Evolutionary conservation across 2,113 vertebrate genomes (phyloP), one percentile per base, ranked within the genome.

Genomic region (Amphilophus citrinellus): DNA sequence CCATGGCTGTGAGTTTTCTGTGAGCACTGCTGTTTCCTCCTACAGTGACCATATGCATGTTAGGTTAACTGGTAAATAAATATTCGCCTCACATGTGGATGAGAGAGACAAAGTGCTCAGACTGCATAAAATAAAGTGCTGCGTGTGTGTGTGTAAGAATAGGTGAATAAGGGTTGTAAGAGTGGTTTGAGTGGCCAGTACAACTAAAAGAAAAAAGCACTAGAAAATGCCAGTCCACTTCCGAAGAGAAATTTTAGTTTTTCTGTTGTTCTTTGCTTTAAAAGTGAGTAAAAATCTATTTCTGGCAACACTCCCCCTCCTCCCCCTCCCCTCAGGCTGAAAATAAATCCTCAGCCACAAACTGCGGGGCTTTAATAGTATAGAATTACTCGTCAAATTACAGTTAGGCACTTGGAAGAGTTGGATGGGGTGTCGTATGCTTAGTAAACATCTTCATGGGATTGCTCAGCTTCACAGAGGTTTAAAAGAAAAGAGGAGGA

Each of bases 391-490:
- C 14, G 77, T 80, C 60, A 80, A 84, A 83, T 77, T 68, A 60
- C 50, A 86, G 79, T 9, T 56, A 20, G 22, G 39, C 8, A 10
- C 50, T 81, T 53, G 75, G 24, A 87, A 22, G 32, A 76, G 57
- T 30, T 24, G 15, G 3, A 37, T 60, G 39, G 30, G 10, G n/a
- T 76, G 47, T 53, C 42, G 13, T 11, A 13, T 62, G 39, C 77
- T 79, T 35, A 62, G 15, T 20, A 65, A 86, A 91, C 73, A 85
- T 76, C 56, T 73, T 92, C 87, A 89, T 78, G 30, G 76, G 66
- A 77, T 89, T n/a, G 10, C 9, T 78, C 57, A 73, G 27, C 76
- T 85, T 80, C 37, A 24, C 7, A 27, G 18, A 4, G 18, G 17
- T 24, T 47, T 53, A 63, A 80, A 73, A 15, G 17, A 39, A 80